These are phyloP conservation scores for Drosophila malerkotliana DNA, from an alignment of 1,140 invertebrate genomes.

Conservation along the genomic window DNA sequence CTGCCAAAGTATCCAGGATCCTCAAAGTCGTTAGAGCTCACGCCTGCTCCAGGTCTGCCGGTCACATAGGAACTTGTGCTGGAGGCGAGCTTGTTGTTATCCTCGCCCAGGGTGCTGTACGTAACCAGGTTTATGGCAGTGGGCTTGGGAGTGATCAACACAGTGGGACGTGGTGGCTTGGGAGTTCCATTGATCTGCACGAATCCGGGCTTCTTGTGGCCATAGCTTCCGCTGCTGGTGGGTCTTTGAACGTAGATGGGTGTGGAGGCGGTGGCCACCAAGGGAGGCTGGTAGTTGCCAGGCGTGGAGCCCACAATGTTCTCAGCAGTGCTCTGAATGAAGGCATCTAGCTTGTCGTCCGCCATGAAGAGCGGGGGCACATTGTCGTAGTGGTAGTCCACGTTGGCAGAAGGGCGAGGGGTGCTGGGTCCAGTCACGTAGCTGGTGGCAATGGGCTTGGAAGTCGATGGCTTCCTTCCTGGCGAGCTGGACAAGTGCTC, in stretches of 20 bases:
- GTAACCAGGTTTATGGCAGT: conserved; percentile 76
- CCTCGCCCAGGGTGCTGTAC: conserved; percentile 31
- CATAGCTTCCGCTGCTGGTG: conserved; percentile 47
- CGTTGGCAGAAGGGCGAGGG: conserved; percentile 63
- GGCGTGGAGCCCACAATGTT: conserved; percentile 69
- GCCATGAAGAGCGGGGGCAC: conserved; percentile 75
- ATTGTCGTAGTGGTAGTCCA: conserved; percentile 75
- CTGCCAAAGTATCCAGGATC: conserved; percentile 82
- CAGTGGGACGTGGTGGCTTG: conserved; percentile 85
- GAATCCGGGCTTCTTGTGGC: conserved; percentile 74
- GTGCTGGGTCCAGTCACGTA: conserved; percentile 86
- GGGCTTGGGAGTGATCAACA: conserved; percentile 87
- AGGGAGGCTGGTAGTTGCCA: conserved; percentile 53
- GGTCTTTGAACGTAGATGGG: conserved; percentile 65
- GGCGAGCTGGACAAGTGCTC: conserved; percentile 57
- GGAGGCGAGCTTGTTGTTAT: conserved; percentile 35
- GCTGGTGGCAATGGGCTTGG: conserved; percentile 85
- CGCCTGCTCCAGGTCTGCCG: conserved; percentile 61
- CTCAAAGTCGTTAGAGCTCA: conserved; percentile 78
- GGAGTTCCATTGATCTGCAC: conserved; percentile 75
- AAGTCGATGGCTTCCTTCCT: conserved; percentile 53
- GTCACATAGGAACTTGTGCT: conserved; percentile 85
- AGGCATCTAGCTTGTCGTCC: conserved; percentile 78
- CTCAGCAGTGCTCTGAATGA: conserved; percentile 75
- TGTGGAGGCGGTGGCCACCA: conserved; percentile 70